Conservation (phyloP, 2,113 vertebrate species). For the Chaetura pelagica region DNA sequence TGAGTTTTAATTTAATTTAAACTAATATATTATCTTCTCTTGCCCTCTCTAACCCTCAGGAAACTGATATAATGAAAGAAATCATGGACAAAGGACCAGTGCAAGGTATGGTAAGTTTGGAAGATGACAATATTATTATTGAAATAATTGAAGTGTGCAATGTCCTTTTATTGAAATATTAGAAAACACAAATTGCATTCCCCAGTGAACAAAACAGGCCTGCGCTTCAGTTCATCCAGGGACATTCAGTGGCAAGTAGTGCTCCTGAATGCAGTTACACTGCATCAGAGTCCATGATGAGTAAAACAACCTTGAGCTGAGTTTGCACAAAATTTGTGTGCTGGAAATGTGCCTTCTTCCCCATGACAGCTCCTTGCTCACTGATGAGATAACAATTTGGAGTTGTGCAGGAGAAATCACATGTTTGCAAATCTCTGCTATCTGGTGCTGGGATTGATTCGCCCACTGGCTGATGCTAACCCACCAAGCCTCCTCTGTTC, state of each 20-base stretch:
- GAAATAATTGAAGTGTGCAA: neutral
- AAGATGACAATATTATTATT: neutral
- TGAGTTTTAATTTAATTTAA: neutral
- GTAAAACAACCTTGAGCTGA: neutral
- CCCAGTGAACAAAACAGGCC: neutral
- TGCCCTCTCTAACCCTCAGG: slow-evolving; percentile 46
- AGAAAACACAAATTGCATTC: neutral
- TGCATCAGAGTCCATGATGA: neutral
- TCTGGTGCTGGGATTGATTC: neutral
- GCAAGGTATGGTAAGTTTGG: slow-evolving; percentile 75
- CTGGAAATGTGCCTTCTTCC: neutral
- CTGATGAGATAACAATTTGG: neutral
- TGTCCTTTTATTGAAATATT: neutral
- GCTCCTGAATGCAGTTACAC: neutral
- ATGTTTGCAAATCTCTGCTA: neutral
- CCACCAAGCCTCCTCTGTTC: neutral
- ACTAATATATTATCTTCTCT: neutral
- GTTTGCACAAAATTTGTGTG: neutral
- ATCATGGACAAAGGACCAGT: slow-evolving; percentile 81
- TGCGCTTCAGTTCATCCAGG: neutral
- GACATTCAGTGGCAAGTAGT: neutral
- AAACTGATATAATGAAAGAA: slow-evolving; percentile 82
- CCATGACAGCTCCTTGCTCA: neutral
- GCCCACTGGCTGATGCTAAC: accelerated
- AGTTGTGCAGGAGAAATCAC: neutral